These are phyloP conservation scores for Epicampocera succincta DNA, from an alignment of 2,888 invertebrate species.

Conservation along the genomic window DNA sequence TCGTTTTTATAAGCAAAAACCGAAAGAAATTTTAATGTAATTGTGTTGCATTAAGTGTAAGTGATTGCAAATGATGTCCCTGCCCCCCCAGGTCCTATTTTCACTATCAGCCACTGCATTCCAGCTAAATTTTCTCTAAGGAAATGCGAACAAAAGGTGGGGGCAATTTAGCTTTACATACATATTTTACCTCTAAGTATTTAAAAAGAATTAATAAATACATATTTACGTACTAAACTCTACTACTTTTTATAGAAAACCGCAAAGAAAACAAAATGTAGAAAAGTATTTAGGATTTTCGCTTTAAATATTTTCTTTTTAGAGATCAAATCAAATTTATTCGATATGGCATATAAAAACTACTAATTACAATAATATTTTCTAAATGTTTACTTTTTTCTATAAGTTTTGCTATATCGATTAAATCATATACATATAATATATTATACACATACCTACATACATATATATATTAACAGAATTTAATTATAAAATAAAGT, in stretches of 20 bases:
- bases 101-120: too few relatives aligned
- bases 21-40: slow-evolving; percentile 32
- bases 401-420: slow-evolving; percentile 58
- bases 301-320: slow-evolving; percentile 24
- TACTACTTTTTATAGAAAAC: slow-evolving; percentile 41
- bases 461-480: slow-evolving; percentile 22
- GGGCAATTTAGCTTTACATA: slow-evolving; percentile 55
- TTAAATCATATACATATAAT: slow-evolving; percentile 18
- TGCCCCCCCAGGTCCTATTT: too few relatives aligned
- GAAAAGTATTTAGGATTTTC: too few relatives aligned
- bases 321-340: slow-evolving; percentile 15
- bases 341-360: too few relatives aligned
- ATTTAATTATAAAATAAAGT: slow-evolving; percentile 61
- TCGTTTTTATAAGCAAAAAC: slow-evolving; percentile 56
- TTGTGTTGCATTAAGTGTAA: slow-evolving; percentile 42
- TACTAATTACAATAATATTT: slow-evolving; percentile 27
- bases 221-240: slow-evolving; percentile 40
- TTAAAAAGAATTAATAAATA: slow-evolving; percentile 38
- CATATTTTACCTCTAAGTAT: slow-evolving; percentile 66
- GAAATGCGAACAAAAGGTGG: too few relatives aligned
- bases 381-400: slow-evolving; percentile 38
- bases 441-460: too few relatives aligned
- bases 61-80: slow-evolving; percentile 15
- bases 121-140: not conserved
- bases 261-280: slow-evolving; percentile 9